These are phyloP conservation scores for Eupithecia vulgata DNA, from an alignment of 2,888 invertebrate species.

Conservation along the genomic window DNA sequence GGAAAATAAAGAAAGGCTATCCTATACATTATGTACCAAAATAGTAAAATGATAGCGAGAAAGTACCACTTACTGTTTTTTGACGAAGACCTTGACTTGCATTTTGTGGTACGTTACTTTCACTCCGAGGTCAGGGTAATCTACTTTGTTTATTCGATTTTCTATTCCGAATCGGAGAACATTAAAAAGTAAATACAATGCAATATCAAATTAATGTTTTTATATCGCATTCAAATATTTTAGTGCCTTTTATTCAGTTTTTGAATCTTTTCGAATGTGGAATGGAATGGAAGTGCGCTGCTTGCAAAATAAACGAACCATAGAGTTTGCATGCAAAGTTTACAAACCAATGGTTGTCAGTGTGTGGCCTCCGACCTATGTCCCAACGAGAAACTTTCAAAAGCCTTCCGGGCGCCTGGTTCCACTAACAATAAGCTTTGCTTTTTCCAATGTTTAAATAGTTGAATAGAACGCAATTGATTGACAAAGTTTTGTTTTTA, in stretches of 20 bases:
- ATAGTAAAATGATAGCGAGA: conserved; percentile 5
- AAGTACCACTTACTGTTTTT: conserved; percentile 2
- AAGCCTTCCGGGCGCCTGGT: conserved; percentile 21
- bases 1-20: neutral
- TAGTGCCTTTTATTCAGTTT: neutral
- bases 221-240: neutral
- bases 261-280: conserved; percentile 12
- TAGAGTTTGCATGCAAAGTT: conserved; percentile 12
- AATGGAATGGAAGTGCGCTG: conserved; percentile 12
- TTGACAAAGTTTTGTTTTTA: neutral
- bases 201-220: neutral
- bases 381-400: conserved; percentile 31
- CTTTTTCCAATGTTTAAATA: neutral
- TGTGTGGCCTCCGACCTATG: conserved; percentile 27
- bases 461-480: neutral
- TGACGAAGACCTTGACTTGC: conserved; percentile 3
- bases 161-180: neutral
- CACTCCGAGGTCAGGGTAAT: neutral
- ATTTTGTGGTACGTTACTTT: conserved; percentile 5
- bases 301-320: conserved; percentile 12
- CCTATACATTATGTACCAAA: neutral
- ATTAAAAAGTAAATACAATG: neutral
- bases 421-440: conserved; percentile 31
- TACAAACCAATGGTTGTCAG: conserved; percentile 4
- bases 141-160: neutral